Conservation (phyloP, 2,797 vertebrate species). For the Staurois parvus region DNA sequence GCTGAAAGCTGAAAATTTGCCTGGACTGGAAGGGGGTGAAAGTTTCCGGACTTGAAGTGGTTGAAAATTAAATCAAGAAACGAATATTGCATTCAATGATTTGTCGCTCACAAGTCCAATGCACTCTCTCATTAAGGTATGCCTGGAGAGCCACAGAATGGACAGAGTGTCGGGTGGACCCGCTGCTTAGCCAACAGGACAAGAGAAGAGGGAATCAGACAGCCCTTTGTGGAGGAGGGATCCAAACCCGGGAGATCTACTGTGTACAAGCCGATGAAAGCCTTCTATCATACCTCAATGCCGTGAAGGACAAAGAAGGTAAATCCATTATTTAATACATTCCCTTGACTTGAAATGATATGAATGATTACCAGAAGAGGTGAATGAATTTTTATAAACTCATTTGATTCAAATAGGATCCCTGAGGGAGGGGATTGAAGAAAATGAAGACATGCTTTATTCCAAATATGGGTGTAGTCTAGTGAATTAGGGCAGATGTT, state of each 20-base stretch:
- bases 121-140: slow-evolving; percentile 75
- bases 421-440: too few relatives aligned
- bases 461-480: neutral
- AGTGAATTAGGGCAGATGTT: too few relatives aligned
- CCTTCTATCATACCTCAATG: slow-evolving; percentile 81
- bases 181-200: slow-evolving; percentile 92
- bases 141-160: slow-evolving; percentile 91
- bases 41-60: too few relatives aligned
- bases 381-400: neutral
- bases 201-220: slow-evolving; percentile 91
- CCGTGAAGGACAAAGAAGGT: slow-evolving; percentile 88
- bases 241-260: slow-evolving; percentile 89
- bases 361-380: neutral
- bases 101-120: slow-evolving; percentile 2
- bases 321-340: slow-evolving; percentile 39
- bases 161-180: slow-evolving; percentile 91
- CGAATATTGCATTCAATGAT: neutral
- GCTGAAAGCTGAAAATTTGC: too few relatives aligned
- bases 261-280: slow-evolving; percentile 88
- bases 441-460: too few relatives aligned
- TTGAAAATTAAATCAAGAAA: neutral
- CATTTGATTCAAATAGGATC: neutral
- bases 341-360: neutral
- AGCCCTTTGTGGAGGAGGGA: slow-evolving; percentile 89
- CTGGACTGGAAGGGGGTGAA: too few relatives aligned